Evolutionary conservation across 2,797 vertebrate genomes (phyloP), one percentile per base, ranked within the genome.

Genomic region (Arremon aurantiirostris): DNA sequence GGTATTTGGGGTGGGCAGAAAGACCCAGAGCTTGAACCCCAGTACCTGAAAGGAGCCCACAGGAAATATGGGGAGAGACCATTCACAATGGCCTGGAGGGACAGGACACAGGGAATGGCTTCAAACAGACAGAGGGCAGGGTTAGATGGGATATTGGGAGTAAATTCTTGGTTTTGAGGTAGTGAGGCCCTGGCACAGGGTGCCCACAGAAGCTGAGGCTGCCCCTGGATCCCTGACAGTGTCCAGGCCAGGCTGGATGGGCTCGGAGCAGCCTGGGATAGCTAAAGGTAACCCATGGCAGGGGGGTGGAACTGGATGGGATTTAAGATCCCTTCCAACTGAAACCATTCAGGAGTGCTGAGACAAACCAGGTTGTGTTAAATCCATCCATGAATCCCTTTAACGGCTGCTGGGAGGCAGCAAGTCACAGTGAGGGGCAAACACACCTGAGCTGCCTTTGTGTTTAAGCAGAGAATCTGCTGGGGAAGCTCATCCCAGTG

Each of bases 191-290:
- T 44, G 50, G 17, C 11, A 44, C 12, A 39, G 42, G 12, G 2
- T 61, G 4, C 12, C 26, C 63, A 69, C 27, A 69, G 49, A 1
- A 63, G 70, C 64, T 82, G 56, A 50, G 70, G 56, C 37, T 64
- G n/a, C 6, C 44, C 50, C 64, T 65, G 81, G 21, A 70, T 46
- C 28, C 44, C 44, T 64, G 59, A 8, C 2, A 71, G 3, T 52
- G 44, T 5, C 8, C 24, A 11, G 37, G 28, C 18, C 44, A 71
- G 28, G 44, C 0, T 64, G 49, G 56, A 70, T 0, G 1, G 21
- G 22, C 8, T 60, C 35, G 32, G 49, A 76, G 19, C 27, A 49
- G 0, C 23, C 32, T 49, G n/a, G 2, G 3, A 0, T 2, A 30
- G n/a, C 30, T 20, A 27, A 27, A 57, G 24, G 17, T 19, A 39